Conservation (phyloP, 92 coral and sea anemone genomes). For the Parazoanthus swiftii region DNA sequence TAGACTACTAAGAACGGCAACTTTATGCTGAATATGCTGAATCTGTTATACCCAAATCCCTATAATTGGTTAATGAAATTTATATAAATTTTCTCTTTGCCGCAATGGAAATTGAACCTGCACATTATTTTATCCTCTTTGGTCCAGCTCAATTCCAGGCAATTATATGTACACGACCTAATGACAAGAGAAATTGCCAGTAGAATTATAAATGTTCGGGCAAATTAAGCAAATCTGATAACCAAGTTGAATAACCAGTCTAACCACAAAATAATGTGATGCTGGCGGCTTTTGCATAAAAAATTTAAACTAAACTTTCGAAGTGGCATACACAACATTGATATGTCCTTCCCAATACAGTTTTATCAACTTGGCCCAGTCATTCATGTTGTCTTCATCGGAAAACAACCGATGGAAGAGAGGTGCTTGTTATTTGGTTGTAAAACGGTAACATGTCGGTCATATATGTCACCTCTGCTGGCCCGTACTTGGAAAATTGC, state of each 20-base stretch:
- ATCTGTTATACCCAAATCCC: slow-evolving; percentile 26
- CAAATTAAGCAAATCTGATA: slow-evolving; percentile 32
- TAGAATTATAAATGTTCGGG: slow-evolving; percentile 27
- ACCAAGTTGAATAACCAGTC: slow-evolving; percentile 7
- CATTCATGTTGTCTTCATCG: slow-evolving; percentile 32
- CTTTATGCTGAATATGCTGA: not conserved
- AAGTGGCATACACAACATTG: not conserved
- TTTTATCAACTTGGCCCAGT: not conserved
- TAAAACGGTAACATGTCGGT: slow-evolving; percentile 60
- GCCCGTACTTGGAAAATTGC: slow-evolving; percentile 55
- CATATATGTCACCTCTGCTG: slow-evolving; percentile 55
- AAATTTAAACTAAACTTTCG: slow-evolving; percentile 19
- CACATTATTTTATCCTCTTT: slow-evolving; percentile 19
- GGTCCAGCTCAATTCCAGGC: slow-evolving; percentile 47
- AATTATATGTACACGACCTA: slow-evolving; percentile 48
- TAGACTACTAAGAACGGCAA: not conserved
- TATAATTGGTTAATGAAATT: slow-evolving; percentile 44
- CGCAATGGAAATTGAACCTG: slow-evolving; percentile 31
- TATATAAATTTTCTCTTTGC: slow-evolving; percentile 37
- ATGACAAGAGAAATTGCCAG: slow-evolving; percentile 49
- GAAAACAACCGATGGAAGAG: slow-evolving; percentile 61
- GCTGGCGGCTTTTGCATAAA: slow-evolving; percentile 30
- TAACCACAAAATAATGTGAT: slow-evolving; percentile 27
- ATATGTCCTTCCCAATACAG: not conserved
- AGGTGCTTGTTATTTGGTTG: slow-evolving; percentile 49